Conservation (phyloP, 2,888 invertebrate genomes). For the Sthenelais limicola region DNA sequence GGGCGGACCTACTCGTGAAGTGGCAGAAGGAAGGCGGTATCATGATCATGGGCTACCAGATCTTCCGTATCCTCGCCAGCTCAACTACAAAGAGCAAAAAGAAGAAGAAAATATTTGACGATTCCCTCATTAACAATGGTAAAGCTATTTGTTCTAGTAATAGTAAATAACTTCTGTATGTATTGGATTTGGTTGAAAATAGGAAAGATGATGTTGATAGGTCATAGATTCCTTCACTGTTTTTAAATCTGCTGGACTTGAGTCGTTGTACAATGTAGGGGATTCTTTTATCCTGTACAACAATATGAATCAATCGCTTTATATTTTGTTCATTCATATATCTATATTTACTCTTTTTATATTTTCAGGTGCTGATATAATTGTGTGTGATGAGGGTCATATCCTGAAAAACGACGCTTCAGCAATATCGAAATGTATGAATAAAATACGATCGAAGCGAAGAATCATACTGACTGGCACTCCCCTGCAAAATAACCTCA, state of each 20-base stretch:
- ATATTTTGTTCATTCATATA: too few species aligned
- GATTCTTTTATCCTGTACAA: too few species aligned
- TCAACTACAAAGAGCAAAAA: constrained; percentile 78
- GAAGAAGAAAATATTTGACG: constrained; percentile 80
- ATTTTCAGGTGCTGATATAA: constrained; percentile 85
- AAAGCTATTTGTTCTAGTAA: constrained; percentile 26
- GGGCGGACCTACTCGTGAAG: constrained; percentile 81
- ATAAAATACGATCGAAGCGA: constrained; percentile 83
- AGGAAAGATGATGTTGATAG: too few species aligned
- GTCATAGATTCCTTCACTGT: too few species aligned
- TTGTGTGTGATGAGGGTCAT: constrained; percentile 98
- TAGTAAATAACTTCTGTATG: background rate
- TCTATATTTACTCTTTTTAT: background rate
- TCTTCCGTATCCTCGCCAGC: constrained; percentile 86
- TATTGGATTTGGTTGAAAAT: too few species aligned
- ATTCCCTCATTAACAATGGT: constrained; percentile 87
- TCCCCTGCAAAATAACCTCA: constrained; percentile 93
- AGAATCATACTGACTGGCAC: constrained; percentile 97
- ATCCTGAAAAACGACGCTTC: constrained; percentile 95
- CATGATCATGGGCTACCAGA: constrained; percentile 93
- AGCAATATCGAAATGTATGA: constrained; percentile 86
- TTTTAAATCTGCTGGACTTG: too few species aligned
- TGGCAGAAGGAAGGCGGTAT: constrained; percentile 91
- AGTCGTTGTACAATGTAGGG: too few species aligned
- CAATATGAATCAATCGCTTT: too few species aligned